Base-by-base conservation (phyloP, 2,888 invertebrate species). In the Coelopa pilipes region DNA sequence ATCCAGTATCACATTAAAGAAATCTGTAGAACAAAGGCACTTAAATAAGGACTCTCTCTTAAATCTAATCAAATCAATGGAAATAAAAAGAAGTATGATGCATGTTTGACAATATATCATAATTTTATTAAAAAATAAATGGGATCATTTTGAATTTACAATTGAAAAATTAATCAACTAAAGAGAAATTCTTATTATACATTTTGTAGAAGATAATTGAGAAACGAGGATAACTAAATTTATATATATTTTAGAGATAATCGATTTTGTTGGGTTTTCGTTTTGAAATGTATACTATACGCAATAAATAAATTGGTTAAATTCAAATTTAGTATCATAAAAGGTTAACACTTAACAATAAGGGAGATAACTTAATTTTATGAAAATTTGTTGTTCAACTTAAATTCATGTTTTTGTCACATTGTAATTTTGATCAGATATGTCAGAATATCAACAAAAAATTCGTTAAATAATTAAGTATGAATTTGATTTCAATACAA, bases 231-330 rank as follows among this genome's bases (percentile, higher is more conserved):
- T 19, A 59, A 21, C 10, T 21, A 17, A 59, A 21, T 59, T 59
- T 17, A 24, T 59, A 21, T 21, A n/a, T 59, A 59, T 59, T 59
- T 59, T 59, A 19, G 24, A 59, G 11, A 59, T 19, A n/a, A 45
- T 34, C 69, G 62, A 55, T 21, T 67, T 72, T 59, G 71, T n/a
- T 69, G 24, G 50, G 55, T 47, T 72, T 70, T 76, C 74, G 34
- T 34, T 2, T 34, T 34, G 2, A 34, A 34, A 34, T 34, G 2
- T 34, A 4, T 4, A 34, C 34, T 34, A 34, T 7, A 4, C 34
- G 2, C 2, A 34, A 34, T 34, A 34, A 34, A 34, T 34, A 34
- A 34, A 34, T 34, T 34, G 2, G 34, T 34, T 34, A 34, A 34
- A n/a, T n/a, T n/a, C n/a, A n/a, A n/a, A n/a, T n/a, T n/a, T n/a